These are phyloP conservation scores for Mobula hypostoma DNA, from an alignment of 2,113 vertebrate genomes.

Conservation along the genomic window DNA sequence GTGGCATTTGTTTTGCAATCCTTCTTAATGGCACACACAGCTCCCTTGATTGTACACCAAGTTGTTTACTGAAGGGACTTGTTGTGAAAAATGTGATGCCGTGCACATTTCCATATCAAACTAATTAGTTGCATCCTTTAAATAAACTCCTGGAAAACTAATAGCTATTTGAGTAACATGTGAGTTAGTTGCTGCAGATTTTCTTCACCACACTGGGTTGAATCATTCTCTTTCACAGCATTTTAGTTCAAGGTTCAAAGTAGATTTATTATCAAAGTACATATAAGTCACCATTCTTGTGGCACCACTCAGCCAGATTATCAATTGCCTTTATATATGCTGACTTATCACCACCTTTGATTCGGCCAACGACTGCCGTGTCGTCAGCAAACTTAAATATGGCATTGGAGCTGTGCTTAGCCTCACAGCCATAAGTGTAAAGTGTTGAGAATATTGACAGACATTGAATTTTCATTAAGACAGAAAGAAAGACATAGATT, in stretches of 20 bases:
- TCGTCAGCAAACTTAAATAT: no score
- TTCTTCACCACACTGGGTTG: not conserved
- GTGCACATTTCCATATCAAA: not conserved
- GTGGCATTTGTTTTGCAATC: not conserved
- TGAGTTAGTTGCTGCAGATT: not conserved
- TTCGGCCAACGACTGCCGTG: no score
- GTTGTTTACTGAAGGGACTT: not conserved
- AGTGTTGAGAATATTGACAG: not conserved
- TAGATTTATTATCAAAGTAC: no score
- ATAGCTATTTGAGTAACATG: not conserved
- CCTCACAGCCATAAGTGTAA: no score
- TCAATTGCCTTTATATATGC: no score
- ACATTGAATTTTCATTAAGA: not conserved
- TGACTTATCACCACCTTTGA: no score
- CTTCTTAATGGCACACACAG: not conserved
- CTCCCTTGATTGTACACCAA: not conserved
- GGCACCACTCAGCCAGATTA: no score
- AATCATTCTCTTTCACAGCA: slow-evolving; percentile 4
- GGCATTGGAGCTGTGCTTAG: no score
- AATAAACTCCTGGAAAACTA: not conserved
- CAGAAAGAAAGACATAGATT: not conserved
- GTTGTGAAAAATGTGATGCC: not conserved
- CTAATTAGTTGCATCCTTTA: not conserved
- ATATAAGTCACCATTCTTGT: no score
- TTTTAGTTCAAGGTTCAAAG: not conserved